A percentile compares a stretch with the other conserved stretches of the same genome.
Evolutionary conservation across 2,797 vertebrate species (phyloP).

Genomic region (Tachyglossus aculeatus): DNA sequence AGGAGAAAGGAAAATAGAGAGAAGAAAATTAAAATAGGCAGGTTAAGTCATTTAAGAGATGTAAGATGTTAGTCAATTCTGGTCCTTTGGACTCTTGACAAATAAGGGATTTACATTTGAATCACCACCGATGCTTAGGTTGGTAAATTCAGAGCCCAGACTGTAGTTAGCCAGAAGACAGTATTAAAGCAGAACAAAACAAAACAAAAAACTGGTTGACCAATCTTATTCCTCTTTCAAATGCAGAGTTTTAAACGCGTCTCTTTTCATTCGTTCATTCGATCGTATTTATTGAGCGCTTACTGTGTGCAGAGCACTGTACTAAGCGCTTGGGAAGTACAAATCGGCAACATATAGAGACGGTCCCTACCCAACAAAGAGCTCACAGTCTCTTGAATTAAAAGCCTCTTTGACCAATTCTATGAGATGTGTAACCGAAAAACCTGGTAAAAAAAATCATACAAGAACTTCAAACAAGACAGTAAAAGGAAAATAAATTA

Average conservation of each 20-base stretch:
- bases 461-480: constrained; percentile 10
- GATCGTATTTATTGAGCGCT: too few relatives aligned
- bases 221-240: constrained; percentile 52
- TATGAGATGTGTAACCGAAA: too few relatives aligned
- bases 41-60: constrained; percentile 13
- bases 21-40: too few relatives aligned
- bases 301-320: too few relatives aligned
- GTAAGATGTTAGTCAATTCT: constrained; percentile 29
- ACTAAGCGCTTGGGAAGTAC: too few relatives aligned
- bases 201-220: constrained; percentile 19
- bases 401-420: too few relatives aligned
- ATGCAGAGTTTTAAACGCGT: constrained; percentile 2
- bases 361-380: too few relatives aligned
- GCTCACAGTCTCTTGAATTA: not conserved
- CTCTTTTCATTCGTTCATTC: too few relatives aligned
- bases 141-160: constrained; percentile 45
- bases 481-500: constrained; percentile 63
- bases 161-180: too few relatives aligned
- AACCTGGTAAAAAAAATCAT: constrained; percentile 44
- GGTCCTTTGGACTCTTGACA: constrained; percentile 24
- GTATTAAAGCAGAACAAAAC: too few relatives aligned
- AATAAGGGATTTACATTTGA: constrained; percentile 41
- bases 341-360: too few relatives aligned
- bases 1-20: constrained; percentile 2
- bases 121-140: constrained; percentile 18